Base-by-base conservation (phyloP, 2,113 vertebrate genomes). In the Chionis minor region DNA sequence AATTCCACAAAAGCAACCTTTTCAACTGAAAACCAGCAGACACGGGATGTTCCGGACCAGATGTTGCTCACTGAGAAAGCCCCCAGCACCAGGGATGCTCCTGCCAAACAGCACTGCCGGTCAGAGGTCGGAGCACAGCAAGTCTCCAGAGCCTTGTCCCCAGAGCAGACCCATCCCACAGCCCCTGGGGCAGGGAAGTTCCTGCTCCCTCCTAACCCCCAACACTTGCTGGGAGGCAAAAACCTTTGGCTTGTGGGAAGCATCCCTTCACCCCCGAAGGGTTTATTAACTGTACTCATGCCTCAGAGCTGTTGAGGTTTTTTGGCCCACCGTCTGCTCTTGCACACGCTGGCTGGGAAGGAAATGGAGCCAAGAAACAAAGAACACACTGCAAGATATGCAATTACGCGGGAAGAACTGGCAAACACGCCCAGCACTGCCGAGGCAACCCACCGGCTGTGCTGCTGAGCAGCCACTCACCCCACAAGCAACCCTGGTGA, bases 1-100 rank as follows among this genome's bases (percentile, higher is more conserved):
- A 96, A 96, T 96, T 96, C 95, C 91, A 72, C 72, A 95, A 94
- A 94, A 87, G 91, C 65, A 94, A 94, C 93, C 94, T 95, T 96
- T 94, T 87, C 45, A 92, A 85, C 89, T 71, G 47, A 69, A 92
- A 74, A 56, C 14, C 66, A 78, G 66, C 85, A 92, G 92, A 65
- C 63, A 66, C 5, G 12, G 70, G 90, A 87, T 90, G 91, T 95
- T 94, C 78, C 27, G 2, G 65, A 89, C 26, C 94, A 97, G 93
- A 96, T 96, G 95, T 96, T 96, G 58, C 77, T 87, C 1, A 2
- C 65, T 92, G 73, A 89, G 73, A 92, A 82, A 77, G 86, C 52
- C 47, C 51, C 32, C 11, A 0, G 72, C 0, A 4, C 67, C 0
- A 6, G 56, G 70, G 82, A 69, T 2, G 21, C 56, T 82, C 70